Evolutionary conservation across 2,797 vertebrate species (phyloP).

Genomic region (Melopsittacus undulatus): DNA sequence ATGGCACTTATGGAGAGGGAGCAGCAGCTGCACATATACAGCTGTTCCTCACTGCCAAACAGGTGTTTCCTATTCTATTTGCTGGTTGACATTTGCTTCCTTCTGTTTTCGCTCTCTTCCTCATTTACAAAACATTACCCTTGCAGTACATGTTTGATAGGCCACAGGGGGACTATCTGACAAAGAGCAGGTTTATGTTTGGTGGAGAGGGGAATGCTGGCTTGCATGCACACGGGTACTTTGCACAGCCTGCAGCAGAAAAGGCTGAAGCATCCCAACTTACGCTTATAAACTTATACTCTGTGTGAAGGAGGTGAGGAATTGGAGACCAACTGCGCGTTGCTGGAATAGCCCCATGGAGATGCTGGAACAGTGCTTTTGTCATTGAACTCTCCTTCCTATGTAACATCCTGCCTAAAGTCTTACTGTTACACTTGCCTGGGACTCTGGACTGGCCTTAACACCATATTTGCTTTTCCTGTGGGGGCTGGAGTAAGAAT

Average conservation of each 20-base stretch:
- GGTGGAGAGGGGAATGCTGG: background rate
- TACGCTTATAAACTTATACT: background rate
- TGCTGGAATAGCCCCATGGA: background rate
- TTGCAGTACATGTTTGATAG: background rate
- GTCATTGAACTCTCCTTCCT: background rate
- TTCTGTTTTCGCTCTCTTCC: background rate
- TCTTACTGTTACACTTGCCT: background rate
- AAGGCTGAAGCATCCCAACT: background rate
- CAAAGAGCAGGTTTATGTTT: background rate
- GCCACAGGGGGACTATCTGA: background rate
- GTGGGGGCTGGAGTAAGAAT: fast-evolving
- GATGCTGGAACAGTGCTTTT: background rate
- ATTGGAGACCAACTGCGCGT: background rate
- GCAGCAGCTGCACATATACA: conserved; percentile 11
- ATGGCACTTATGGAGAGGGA: fast-evolving
- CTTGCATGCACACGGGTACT: background rate
- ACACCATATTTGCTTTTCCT: background rate
- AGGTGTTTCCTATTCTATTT: background rate
- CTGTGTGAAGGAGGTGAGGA: background rate
- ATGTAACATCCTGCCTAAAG: background rate
- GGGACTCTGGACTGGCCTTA: background rate
- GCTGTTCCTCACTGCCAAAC: conserved; percentile 17
- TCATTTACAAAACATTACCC: background rate
- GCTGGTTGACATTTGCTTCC: conserved; percentile 19
- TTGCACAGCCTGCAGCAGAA: background rate